These are phyloP conservation scores for Philypnodon macrostomus DNA, from an alignment of 2,797 vertebrate species.

Conservation along the genomic window DNA sequence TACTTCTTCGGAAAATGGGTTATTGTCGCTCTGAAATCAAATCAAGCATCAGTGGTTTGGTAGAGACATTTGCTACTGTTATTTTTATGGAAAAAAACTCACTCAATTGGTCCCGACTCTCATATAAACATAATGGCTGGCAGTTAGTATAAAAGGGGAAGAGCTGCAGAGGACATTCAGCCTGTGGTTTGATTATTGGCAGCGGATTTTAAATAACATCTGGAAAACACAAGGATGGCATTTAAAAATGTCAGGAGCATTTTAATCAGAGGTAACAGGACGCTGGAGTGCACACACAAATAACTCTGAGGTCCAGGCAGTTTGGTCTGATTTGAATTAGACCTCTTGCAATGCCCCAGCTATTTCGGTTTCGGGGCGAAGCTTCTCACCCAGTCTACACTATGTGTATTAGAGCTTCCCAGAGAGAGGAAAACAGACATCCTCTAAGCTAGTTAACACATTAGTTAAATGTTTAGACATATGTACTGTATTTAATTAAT, in stretches of 20 bases:
- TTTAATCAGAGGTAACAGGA: background rate
- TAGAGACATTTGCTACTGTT: background rate
- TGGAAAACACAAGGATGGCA: background rate
- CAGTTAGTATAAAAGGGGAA: background rate
- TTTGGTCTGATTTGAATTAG: conserved; percentile 2
- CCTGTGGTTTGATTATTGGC: background rate
- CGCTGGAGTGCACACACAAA: background rate
- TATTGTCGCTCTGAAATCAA: no score
- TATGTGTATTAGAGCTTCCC: background rate
- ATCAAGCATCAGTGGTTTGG: background rate
- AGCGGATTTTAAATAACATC: conserved; percentile 2
- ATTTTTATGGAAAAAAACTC: no score
- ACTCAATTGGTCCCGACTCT: background rate
- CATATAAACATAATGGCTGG: background rate
- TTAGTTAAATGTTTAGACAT: background rate
- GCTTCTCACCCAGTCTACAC: background rate
- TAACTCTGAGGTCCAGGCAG: background rate
- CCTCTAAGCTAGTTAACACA: background rate
- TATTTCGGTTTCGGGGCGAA: background rate
- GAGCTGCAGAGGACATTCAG: background rate
- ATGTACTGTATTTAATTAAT: background rate
- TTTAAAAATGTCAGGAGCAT: conserved; percentile 4
- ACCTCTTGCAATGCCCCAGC: background rate
- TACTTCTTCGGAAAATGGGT: no score
- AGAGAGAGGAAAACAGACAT: background rate